Conservation (phyloP, 2,113 vertebrate genomes). For the Madoqua kirkii region DNA sequence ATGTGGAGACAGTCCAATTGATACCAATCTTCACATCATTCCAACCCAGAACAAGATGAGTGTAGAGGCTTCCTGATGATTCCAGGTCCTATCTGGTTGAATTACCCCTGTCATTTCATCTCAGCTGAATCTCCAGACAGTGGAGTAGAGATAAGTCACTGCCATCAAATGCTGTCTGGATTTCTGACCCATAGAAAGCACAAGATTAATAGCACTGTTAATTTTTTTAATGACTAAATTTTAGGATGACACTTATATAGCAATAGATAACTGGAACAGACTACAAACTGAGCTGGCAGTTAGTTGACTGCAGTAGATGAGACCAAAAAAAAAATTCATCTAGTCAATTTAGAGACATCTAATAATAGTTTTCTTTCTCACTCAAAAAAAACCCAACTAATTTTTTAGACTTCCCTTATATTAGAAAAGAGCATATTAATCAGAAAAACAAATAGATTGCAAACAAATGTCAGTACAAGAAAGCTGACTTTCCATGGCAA, state of each 20-base stretch:
- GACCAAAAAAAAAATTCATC: not conserved
- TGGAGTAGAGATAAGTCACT: not conserved
- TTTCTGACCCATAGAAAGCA: not conserved
- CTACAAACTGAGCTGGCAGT: not conserved
- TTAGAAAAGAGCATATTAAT: slow-evolving; percentile 19
- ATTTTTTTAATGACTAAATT: not conserved
- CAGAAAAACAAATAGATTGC: not conserved
- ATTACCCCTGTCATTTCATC: not conserved
- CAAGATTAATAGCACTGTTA: not conserved
- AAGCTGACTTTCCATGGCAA: slow-evolving; percentile 10
- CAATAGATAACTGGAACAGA: not conserved
- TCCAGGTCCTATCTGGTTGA: not conserved
- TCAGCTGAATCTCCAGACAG: not conserved
- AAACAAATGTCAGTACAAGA: slow-evolving; percentile 2
- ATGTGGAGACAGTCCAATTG: rapidly evolving
- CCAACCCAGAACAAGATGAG: not conserved
- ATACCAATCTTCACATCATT: not conserved
- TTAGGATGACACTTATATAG: not conserved
- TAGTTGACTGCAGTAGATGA: not conserved
- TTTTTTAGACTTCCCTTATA: slow-evolving; percentile 18
- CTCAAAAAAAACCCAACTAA: not conserved
- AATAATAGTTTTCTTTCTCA: slow-evolving; percentile 13
- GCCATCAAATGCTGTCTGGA: not conserved
- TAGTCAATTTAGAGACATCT: slow-evolving; percentile 1
- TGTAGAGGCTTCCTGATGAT: not conserved